A percentile compares a stretch with the other conserved stretches of the same genome.
These are phyloP conservation scores for Lytechinus variegatus DNA, from an alignment of 35 echinoderm and acorn worm species.

Conservation along the genomic window DNA sequence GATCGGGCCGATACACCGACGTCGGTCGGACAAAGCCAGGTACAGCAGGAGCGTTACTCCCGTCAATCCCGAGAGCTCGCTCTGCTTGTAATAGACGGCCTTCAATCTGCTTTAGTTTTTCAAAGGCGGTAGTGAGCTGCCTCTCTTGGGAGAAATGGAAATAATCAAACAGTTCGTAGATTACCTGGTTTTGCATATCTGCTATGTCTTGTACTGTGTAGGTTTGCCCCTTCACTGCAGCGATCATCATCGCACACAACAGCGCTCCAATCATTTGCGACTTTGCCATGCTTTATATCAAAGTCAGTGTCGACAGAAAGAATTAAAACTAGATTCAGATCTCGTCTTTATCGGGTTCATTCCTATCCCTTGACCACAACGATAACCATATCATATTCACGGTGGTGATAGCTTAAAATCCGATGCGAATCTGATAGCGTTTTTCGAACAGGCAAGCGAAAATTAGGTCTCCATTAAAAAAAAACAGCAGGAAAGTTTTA, in stretches of 20 bases:
- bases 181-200: slow-evolving; percentile 46
- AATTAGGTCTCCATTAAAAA: slow-evolving; percentile 30
- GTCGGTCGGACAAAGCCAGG: slow-evolving; percentile 37
- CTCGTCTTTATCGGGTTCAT: not conserved
- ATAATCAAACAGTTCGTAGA: slow-evolving; percentile 47
- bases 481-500: slow-evolving; percentile 29
- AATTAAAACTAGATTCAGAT: not conserved
- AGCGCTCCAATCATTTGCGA: not conserved
- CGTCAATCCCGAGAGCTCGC: slow-evolving; percentile 13
- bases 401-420: slow-evolving; percentile 7
- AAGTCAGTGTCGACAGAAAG: not conserved
- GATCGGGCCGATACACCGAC: not conserved
- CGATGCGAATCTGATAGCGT: slow-evolving; percentile 31
- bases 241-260: not conserved
- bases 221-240: slow-evolving; percentile 10
- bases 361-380: not conserved
- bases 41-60: slow-evolving; percentile 4
- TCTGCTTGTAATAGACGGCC: slow-evolving; percentile 2
- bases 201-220: slow-evolving; percentile 50
- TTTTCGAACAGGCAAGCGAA: not conserved
- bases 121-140: slow-evolving; percentile 46
- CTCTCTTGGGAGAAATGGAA: slow-evolving; percentile 33
- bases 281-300: slow-evolving; percentile 15
- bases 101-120: slow-evolving; percentile 15
- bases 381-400: not conserved